Percentiles rank a stretch among this genome's conserved stretches.
These are phyloP conservation scores for Maconellicoccus hirsutus DNA, from an alignment of 1,140 invertebrate species.

Conservation along the genomic window DNA sequence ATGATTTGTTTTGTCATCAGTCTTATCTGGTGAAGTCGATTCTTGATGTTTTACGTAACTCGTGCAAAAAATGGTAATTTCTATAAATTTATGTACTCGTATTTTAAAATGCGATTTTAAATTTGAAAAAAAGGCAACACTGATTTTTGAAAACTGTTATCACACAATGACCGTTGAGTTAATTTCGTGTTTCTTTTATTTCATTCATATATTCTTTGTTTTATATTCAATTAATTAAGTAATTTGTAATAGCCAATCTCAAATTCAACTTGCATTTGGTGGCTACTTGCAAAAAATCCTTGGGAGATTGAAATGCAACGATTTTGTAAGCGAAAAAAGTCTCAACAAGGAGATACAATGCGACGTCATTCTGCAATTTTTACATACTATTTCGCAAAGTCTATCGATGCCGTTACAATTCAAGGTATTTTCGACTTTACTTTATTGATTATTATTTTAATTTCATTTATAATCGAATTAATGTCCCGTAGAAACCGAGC, in stretches of 20 bases:
- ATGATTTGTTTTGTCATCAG: too few relatives aligned
- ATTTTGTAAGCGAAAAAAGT: slow-evolving; percentile 45
- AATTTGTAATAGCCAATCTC: slow-evolving; percentile 38
- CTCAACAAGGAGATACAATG: slow-evolving; percentile 46
- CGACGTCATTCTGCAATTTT: slow-evolving; percentile 67
- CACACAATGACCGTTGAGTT: too few relatives aligned
- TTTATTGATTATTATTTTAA: neutral
- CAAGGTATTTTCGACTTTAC: slow-evolving; percentile 41
- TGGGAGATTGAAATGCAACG: slow-evolving; percentile 38
- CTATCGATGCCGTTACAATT: slow-evolving; percentile 63
- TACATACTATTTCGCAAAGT: slow-evolving; percentile 63
- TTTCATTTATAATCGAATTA: slow-evolving; percentile 23
- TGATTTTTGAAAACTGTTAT: too few relatives aligned
- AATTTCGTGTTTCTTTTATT: neutral
- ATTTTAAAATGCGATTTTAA: too few relatives aligned
- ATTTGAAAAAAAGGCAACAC: too few relatives aligned
- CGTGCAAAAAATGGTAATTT: too few relatives aligned
- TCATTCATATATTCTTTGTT: neutral
- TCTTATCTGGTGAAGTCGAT: too few relatives aligned
- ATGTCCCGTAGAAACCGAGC: slow-evolving; percentile 48
- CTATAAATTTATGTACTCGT: too few relatives aligned
- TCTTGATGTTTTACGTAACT: too few relatives aligned
- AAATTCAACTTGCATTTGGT: slow-evolving; percentile 70
- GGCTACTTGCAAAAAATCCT: slow-evolving; percentile 69
- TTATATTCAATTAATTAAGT: slow-evolving; percentile 19